These are phyloP conservation scores for Bombus sibiricus DNA, from an alignment of 1,140 invertebrate genomes.

Conservation along the genomic window DNA sequence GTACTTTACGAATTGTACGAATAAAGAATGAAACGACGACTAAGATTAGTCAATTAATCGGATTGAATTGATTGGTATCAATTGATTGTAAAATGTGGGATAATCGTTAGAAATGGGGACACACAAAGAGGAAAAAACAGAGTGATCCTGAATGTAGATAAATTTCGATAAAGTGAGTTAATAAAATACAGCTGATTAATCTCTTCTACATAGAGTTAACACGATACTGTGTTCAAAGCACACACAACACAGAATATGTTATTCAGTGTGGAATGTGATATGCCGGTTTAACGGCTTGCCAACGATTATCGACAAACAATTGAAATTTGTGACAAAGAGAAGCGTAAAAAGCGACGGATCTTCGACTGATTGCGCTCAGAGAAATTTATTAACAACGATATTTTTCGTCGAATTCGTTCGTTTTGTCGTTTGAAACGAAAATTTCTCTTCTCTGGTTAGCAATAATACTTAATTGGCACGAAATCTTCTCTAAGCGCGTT, in stretches of 20 bases:
- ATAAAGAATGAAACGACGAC: neutral
- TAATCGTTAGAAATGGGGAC: neutral
- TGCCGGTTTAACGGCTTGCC: slow-evolving; percentile 38
- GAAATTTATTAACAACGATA: slow-evolving; percentile 4
- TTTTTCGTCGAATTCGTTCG: neutral
- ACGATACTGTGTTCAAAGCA: slow-evolving; percentile 37
- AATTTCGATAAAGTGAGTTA: slow-evolving; percentile 12
- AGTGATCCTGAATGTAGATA: neutral
- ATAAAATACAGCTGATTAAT: slow-evolving; percentile 21
- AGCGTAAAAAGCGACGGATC: slow-evolving; percentile 50
- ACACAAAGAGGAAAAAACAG: neutral
- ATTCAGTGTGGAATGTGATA: neutral
- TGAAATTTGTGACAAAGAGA: slow-evolving; percentile 46
- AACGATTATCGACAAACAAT: slow-evolving; percentile 65
- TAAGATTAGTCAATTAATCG: neutral
- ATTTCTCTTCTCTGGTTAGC: neutral
- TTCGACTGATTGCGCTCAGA: slow-evolving; percentile 32
- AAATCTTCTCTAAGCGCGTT: neutral
- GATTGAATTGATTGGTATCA: neutral
- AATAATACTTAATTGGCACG: neutral
- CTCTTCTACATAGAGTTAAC: neutral
- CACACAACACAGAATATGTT: slow-evolving; percentile 29
- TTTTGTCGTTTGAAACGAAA: slow-evolving; percentile 13
- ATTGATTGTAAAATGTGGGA: neutral
- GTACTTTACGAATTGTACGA: neutral